Conservation (phyloP, 2,113 vertebrate species). For the Caloenas nicobarica region DNA sequence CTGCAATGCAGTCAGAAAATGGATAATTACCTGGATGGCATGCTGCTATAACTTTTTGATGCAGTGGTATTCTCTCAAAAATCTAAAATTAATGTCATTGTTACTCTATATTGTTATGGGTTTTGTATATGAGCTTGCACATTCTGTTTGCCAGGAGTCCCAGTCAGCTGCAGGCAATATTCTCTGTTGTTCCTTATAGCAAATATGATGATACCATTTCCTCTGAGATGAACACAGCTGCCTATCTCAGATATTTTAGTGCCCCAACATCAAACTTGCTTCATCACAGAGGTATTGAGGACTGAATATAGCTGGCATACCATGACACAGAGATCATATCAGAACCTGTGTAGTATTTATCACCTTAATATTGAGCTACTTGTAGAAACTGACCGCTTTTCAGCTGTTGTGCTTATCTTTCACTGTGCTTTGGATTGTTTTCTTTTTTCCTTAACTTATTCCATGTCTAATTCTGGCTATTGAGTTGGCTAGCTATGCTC, state of each 20-base stretch:
- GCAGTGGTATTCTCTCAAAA: background rate
- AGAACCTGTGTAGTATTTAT: background rate
- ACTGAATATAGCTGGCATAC: background rate
- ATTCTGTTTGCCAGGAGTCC: background rate
- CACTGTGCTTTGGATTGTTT: background rate
- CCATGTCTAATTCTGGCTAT: background rate
- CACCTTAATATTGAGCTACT: background rate
- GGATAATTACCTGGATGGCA: background rate
- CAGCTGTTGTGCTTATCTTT: background rate
- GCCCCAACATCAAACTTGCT: background rate
- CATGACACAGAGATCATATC: background rate
- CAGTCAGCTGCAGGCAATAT: background rate
- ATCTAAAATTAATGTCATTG: no score
- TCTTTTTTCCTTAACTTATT: background rate
- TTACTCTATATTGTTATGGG: background rate
- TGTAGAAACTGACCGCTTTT: background rate
- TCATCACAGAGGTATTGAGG: background rate
- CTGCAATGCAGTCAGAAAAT: background rate
- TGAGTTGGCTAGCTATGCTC: background rate
- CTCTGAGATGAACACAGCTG: conserved; percentile 10
- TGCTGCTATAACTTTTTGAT: background rate
- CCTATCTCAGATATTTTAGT: background rate
- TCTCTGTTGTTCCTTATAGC: background rate
- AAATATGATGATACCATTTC: background rate
- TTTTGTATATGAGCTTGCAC: background rate